phyloP scores from a whole-genome alignment of 92 coral and sea anemone species.

The Actinostola sp. region DNA sequence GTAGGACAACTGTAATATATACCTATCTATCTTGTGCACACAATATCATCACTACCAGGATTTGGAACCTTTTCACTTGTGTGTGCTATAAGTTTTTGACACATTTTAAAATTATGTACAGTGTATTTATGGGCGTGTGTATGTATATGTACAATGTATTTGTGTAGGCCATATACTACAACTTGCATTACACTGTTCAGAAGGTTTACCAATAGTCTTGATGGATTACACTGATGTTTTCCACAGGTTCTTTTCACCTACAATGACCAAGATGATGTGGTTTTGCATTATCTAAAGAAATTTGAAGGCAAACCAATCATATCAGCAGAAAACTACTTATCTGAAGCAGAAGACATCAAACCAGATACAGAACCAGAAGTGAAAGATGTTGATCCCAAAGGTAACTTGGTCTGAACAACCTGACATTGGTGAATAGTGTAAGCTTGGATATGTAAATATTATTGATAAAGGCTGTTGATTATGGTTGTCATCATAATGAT shows the following conservation, averaged over 20 bases:
- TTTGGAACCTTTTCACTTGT: neutral
- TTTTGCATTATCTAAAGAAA: conserved; percentile 78
- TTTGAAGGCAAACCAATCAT: conserved; percentile 79
- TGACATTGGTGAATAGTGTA: neutral
- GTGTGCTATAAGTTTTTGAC: neutral
- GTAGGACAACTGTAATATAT: too few species aligned
- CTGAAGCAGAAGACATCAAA: conserved; percentile 70
- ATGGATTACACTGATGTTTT: too few species aligned
- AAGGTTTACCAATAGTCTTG: neutral
- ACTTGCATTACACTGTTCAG: too few species aligned
- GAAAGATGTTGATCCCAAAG: conserved; percentile 31
- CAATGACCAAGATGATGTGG: conserved; percentile 95
- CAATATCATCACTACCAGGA: neutral
- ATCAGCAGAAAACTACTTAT: conserved; percentile 91
- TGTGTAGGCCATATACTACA: too few species aligned
- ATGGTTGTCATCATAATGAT: too few species aligned
- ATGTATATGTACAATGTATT: too few species aligned
- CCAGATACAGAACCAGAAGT: conserved; percentile 42
- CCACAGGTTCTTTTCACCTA: conserved; percentile 86
- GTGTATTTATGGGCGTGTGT: too few species aligned
- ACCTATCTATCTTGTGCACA: too few species aligned
- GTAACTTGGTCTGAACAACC: neutral
- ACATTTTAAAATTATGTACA: too few species aligned
- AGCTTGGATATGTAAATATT: neutral
- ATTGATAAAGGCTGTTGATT: too few species aligned